phyloP scores from a whole-genome alignment of 2,888 invertebrate genomes.

The Folsomia manolachei region DNA sequence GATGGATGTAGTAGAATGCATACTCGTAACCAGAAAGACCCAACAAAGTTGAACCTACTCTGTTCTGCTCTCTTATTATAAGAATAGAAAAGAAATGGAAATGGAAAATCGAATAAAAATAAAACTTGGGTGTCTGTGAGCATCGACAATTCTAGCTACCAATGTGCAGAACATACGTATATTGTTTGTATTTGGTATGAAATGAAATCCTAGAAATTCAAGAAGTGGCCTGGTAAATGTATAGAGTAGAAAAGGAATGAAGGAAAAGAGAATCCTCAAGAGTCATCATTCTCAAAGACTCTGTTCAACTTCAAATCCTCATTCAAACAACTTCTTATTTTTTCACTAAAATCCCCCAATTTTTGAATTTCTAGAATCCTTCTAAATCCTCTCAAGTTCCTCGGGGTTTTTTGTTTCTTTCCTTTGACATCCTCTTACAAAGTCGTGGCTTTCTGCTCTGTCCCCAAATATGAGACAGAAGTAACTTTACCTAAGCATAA shows the following conservation, averaged over 20 bases:
- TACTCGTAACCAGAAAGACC: not conserved
- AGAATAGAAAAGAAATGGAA: not conserved
- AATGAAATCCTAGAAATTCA: not conserved
- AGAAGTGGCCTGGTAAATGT: too few species aligned
- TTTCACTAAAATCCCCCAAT: not conserved
- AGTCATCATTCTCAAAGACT: slow-evolving; percentile 5
- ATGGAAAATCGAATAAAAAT: slow-evolving; percentile 7
- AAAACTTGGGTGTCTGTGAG: not conserved
- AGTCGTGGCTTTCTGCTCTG: too few species aligned
- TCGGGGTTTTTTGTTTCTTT: not conserved
- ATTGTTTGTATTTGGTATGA: not conserved
- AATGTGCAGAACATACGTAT: too few species aligned
- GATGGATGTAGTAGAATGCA: too few species aligned
- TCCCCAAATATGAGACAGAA: too few species aligned
- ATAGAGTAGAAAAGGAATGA: not conserved
- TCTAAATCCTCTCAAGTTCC: not conserved
- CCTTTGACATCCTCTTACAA: not conserved
- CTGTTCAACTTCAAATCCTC: not conserved
- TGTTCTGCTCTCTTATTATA: not conserved
- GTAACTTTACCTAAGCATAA: too few species aligned
- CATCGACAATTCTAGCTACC: not conserved
- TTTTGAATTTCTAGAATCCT: not conserved
- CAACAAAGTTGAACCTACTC: not conserved
- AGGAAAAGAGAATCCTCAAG: not conserved
- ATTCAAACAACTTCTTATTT: slow-evolving; percentile 1